These are phyloP conservation scores for Pagrus major DNA, from an alignment of 2,113 vertebrate species.

Conservation along the genomic window DNA sequence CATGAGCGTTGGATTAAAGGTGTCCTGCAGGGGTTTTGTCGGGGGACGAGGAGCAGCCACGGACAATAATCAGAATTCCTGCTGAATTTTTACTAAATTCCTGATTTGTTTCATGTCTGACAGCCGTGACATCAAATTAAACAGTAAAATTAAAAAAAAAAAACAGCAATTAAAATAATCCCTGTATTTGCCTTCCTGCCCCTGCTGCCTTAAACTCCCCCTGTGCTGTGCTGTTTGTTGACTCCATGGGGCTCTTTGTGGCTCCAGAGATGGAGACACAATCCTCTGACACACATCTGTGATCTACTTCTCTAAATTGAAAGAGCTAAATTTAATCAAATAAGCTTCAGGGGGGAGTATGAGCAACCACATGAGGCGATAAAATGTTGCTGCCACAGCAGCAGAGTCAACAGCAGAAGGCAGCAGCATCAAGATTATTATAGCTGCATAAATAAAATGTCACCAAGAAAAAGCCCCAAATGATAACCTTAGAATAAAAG, in stretches of 20 bases:
- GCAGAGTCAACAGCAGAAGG: conserved; percentile 75
- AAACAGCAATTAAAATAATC: background rate
- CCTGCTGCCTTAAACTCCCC: conserved; percentile 20
- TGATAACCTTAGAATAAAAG: conserved; percentile 1
- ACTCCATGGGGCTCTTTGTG: conserved; percentile 34
- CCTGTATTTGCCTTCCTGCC: background rate
- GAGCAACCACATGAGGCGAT: conserved; percentile 67
- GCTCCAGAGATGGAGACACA: conserved; percentile 58
- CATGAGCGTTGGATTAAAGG: conserved; percentile 38
- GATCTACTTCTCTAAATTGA: conserved; percentile 79
- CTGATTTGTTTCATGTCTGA: too few relatives aligned
- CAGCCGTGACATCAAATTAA: background rate
- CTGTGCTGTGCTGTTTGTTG: conserved; percentile 49
- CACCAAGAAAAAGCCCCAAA: conserved; percentile 36
- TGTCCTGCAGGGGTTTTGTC: conserved; percentile 28
- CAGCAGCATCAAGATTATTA: conserved; percentile 74
- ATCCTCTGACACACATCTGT: conserved; percentile 77
- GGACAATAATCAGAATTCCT: background rate
- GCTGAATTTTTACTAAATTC: too few relatives aligned
- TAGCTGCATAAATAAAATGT: conserved; percentile 57
- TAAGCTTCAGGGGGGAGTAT: conserved; percentile 60
- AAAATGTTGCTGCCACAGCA: conserved; percentile 68
- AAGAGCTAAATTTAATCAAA: conserved; percentile 81
- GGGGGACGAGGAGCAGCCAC: background rate
- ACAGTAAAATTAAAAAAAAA: background rate